Evolutionary conservation across 2,888 invertebrate species (phyloP).

Genomic region (Lucinisca nassula): DNA sequence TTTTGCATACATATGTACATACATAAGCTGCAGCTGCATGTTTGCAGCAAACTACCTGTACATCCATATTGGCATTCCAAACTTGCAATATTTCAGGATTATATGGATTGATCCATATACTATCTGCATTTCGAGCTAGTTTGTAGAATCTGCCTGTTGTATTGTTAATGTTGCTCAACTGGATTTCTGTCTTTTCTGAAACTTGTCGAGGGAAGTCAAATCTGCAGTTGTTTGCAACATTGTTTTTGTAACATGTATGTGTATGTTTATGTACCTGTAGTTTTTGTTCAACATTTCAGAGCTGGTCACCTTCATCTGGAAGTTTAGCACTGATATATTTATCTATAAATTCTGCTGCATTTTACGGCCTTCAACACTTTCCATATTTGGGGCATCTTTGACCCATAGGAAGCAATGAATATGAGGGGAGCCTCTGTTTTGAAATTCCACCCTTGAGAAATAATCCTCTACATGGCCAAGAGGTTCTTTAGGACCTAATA

Average conservation of each 20-base stretch:
- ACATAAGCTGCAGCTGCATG: conserved; percentile 23
- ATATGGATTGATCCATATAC: conserved; percentile 28
- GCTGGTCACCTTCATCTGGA: not conserved
- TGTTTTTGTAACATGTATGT: conserved; percentile 12
- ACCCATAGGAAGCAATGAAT: conserved; percentile 33
- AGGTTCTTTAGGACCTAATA: not conserved
- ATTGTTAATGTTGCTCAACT: not conserved
- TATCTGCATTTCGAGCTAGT: not conserved
- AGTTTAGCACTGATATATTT: conserved; percentile 22
- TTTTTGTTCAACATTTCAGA: not conserved
- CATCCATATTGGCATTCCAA: conserved; percentile 25
- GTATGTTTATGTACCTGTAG: conserved; percentile 7
- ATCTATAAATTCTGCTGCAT: conserved; percentile 14
- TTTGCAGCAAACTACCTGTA: conserved; percentile 27
- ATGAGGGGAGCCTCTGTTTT: conserved; percentile 29
- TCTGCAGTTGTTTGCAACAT: not conserved
- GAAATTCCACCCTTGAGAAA: conserved; percentile 24
- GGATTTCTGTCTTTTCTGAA: not conserved
- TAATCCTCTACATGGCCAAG: not conserved
- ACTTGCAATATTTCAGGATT: not conserved
- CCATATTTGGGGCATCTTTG: conserved; percentile 17
- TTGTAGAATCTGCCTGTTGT: conserved; percentile 29
- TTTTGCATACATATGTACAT: conserved; percentile 6
- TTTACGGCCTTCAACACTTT: conserved; percentile 3
- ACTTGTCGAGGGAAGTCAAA: conserved; percentile 15